phyloP scores from a whole-genome alignment of 2,113 vertebrate genomes.

The Crypturellus undulatus region DNA sequence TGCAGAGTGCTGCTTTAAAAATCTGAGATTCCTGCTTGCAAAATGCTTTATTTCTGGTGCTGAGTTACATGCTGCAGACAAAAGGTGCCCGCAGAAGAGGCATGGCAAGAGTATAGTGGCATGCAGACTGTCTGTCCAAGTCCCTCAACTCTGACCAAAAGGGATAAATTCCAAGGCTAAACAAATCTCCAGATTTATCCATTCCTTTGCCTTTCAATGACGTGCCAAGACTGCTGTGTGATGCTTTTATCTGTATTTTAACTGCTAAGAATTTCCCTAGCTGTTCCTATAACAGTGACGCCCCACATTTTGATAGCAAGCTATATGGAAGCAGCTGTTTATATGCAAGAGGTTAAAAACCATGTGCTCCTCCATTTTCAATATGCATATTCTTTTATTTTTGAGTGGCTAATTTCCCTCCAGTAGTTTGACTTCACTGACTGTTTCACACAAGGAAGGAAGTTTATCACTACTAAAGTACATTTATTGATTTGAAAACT shows the following conservation, averaged over 20 bases:
- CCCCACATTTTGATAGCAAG: neutral
- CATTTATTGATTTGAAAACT: neutral
- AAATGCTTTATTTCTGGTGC: neutral
- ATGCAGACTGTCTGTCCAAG: too few species aligned
- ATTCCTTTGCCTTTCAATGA: neutral
- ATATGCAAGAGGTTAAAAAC: neutral
- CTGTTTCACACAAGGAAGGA: neutral
- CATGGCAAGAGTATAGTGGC: neutral
- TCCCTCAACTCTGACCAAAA: neutral
- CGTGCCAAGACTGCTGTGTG: neutral
- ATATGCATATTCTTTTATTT: neutral
- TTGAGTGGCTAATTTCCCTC: neutral
- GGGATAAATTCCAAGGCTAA: too few species aligned
- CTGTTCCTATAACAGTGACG: neutral
- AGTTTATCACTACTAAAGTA: neutral
- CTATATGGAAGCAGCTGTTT: neutral
- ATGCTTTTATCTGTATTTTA: neutral
- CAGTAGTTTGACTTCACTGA: neutral
- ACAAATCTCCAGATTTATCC: neutral
- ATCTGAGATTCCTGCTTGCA: neutral
- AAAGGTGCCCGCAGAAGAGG: neutral
- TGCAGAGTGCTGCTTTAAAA: neutral
- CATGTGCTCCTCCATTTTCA: accelerated
- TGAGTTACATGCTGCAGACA: neutral
- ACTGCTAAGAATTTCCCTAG: neutral